phyloP scores from a whole-genome alignment of 37 sponge, comb jelly and placozoan genomes.

The Geodia barretti region DNA sequence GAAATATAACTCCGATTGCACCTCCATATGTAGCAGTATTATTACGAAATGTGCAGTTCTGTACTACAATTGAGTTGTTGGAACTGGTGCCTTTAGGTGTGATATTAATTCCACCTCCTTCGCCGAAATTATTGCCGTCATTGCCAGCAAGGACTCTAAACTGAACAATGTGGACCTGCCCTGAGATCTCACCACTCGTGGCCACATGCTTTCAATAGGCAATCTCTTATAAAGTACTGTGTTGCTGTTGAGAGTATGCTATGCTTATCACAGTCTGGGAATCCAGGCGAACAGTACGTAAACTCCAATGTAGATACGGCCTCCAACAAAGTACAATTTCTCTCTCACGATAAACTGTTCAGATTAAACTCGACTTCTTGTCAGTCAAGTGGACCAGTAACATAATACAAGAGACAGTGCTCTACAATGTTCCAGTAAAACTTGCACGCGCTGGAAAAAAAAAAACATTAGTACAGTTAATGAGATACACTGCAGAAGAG shows the following conservation, averaged over 20 bases:
- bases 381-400: background rate
- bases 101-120: background rate
- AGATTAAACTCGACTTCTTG: background rate
- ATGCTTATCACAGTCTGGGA: background rate
- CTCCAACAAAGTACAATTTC: constrained; percentile 2
- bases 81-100: background rate
- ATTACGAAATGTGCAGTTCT: background rate
- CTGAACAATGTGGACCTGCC: background rate
- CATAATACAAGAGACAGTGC: constrained; percentile 21
- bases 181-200: background rate
- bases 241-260: background rate
- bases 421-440: background rate
- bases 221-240: background rate
- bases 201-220: background rate
- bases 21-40: background rate
- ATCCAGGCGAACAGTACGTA: constrained; percentile 15
- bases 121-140: background rate
- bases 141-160: background rate
- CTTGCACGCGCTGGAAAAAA: background rate
- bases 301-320: constrained; percentile 21
- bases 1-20: background rate
- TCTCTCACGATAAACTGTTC: background rate
- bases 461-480: constrained; percentile 4
- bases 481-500: constrained; percentile 12
- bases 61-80: background rate